Percentiles rank a stretch among this genome's conserved stretches.
Conservation (phyloP, 2,797 vertebrate genomes). For the Danio jaintianensis region DNA sequence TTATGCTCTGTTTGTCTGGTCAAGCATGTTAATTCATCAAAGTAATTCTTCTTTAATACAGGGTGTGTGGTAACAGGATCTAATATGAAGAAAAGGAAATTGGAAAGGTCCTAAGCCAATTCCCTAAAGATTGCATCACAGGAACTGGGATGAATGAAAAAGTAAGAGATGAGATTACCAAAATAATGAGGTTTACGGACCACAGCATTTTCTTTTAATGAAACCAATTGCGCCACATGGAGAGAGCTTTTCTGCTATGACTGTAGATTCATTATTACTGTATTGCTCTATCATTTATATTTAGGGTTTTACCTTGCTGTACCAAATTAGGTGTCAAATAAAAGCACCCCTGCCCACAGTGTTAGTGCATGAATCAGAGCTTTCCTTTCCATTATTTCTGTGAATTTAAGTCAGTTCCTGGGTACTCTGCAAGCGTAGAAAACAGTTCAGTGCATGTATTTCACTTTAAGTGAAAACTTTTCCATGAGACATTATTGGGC, state of each 20-base stretch:
- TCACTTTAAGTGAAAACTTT: not conserved
- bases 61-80: conserved; percentile 37
- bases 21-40: conserved; percentile 32
- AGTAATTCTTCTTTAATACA: conserved; percentile 42
- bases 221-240: not conserved
- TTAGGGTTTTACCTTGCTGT: conserved; percentile 31
- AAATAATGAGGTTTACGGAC: not conserved
- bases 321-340: conserved; percentile 62
- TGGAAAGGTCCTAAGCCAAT: conserved; percentile 9
- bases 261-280: not conserved
- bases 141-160: not conserved
- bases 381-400: not conserved
- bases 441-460: conserved; percentile 2
- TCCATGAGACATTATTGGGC: conserved; percentile 22
- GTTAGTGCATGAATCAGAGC: conserved; percentile 65
- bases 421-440: not conserved
- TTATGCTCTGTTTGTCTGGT: conserved; percentile 41
- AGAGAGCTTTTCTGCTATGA: not conserved
- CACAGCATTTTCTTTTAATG: not conserved
- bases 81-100: conserved; percentile 21
- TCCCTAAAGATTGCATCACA: not conserved
- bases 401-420: not conserved
- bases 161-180: not conserved
- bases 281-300: not conserved
- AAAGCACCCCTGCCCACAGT: conserved; percentile 50